phyloP scores from a whole-genome alignment of 2,113 vertebrate genomes.

The Pseudopodoces humilis region DNA sequence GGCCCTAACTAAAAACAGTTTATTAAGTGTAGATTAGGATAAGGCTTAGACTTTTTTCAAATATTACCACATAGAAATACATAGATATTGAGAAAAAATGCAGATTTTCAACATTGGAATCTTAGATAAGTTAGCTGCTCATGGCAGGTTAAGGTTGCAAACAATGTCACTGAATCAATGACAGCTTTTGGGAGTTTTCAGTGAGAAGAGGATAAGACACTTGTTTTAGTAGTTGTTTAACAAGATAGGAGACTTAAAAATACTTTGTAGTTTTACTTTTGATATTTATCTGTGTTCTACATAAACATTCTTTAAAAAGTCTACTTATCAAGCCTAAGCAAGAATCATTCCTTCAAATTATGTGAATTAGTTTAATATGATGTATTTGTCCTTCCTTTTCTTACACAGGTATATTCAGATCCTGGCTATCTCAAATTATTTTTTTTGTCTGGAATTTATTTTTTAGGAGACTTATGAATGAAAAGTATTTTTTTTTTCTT shows the following conservation, averaged over 20 bases:
- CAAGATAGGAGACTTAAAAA: neutral
- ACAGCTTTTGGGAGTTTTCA: neutral
- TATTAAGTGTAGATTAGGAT: neutral
- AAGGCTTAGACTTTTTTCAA: neutral
- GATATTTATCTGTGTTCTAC: neutral
- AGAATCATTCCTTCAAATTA: neutral
- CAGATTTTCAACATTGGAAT: neutral
- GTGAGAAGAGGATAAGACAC: neutral
- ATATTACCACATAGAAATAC: neutral
- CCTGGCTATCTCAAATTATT: neutral
- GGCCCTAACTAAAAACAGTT: rapidly evolving
- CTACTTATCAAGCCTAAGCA: neutral
- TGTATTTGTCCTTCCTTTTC: neutral
- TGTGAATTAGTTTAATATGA: neutral
- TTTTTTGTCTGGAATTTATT: neutral
- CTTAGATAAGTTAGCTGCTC: neutral
- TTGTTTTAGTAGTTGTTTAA: neutral
- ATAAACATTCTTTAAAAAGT: neutral
- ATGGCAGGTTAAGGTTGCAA: neutral
- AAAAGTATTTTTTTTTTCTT: neutral
- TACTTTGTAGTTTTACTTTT: neutral
- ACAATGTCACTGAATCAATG: neutral
- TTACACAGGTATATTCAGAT: neutral
- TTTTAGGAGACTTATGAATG: neutral
- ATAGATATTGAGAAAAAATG: neutral